phyloP scores from a whole-genome alignment of 1,140 invertebrate genomes.

The Drosophila bocqueti region DNA sequence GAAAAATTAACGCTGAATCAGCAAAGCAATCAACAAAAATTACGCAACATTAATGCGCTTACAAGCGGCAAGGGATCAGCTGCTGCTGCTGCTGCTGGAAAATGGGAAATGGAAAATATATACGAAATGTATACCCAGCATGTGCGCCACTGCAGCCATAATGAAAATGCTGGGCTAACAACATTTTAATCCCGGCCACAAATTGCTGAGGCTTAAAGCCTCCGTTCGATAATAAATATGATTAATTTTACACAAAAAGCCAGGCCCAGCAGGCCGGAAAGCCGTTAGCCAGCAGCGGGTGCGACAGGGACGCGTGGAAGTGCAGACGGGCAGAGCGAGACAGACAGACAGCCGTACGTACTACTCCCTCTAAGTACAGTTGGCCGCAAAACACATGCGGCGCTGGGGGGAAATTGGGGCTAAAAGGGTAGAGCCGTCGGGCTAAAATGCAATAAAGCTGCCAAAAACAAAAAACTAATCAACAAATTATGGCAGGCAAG shows the following conservation, averaged over 20 bases:
- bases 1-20: conserved; percentile 72
- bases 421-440: conserved; percentile 15
- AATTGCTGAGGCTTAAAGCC: conserved; percentile 69
- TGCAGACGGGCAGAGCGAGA: not conserved
- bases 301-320: not conserved
- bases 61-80: conserved; percentile 37
- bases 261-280: conserved; percentile 30
- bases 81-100: not conserved
- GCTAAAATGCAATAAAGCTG: conserved; percentile 46
- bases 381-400: conserved; percentile 35
- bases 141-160: conserved; percentile 34
- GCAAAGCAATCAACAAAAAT: conserved; percentile 71
- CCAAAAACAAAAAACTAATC: conserved; percentile 51
- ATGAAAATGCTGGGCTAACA: conserved; percentile 65
- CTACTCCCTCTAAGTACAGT: conserved; percentile 33
- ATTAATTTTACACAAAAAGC: conserved; percentile 63
- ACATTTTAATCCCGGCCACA: conserved; percentile 71
- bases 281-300: not conserved
- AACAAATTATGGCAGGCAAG: conserved; percentile 56
- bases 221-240: conserved; percentile 67
- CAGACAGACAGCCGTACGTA: not conserved
- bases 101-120: conserved; percentile 10
- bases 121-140: not conserved
- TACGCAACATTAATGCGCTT: conserved; percentile 61
- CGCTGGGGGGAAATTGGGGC: too few species aligned